Evolutionary conservation across 2,113 vertebrate species (phyloP).

Genomic region (Emydocephalus ijimae): DNA sequence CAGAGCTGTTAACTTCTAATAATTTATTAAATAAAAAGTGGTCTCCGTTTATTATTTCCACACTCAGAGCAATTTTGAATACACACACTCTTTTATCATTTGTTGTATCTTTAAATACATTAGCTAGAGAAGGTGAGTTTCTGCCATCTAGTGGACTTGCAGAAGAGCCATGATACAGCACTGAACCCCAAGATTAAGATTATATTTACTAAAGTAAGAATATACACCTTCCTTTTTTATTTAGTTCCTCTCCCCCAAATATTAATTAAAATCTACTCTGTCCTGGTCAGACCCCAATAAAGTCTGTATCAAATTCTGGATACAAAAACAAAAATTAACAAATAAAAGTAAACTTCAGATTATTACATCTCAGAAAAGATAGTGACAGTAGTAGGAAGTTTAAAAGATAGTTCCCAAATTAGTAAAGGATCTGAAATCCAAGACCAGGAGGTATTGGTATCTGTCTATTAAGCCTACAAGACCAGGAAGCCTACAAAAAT

Average conservation of each 20-base stretch:
- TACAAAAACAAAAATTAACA: neutral
- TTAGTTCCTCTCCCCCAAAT: neutral
- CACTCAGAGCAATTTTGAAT: constrained; percentile 17
- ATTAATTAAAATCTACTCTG: neutral
- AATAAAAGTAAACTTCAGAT: neutral
- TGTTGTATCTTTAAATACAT: constrained; percentile 18
- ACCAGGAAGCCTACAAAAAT: neutral
- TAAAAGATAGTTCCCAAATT: neutral
- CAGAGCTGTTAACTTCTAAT: neutral
- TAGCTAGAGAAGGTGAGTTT: constrained; percentile 63
- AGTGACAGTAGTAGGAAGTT: neutral
- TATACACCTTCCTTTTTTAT: neutral
- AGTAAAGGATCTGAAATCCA: neutral
- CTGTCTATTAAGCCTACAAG: neutral
- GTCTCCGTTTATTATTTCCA: neutral
- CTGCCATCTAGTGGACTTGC: constrained; percentile 71
- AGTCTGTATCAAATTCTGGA: neutral
- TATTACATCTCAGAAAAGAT: neutral
- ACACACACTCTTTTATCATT: constrained; percentile 27
- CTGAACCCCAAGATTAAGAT: neutral
- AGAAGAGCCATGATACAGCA: constrained; percentile 22
- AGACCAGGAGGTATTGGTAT: neutral
- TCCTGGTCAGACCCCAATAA: neutral
- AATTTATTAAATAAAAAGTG: neutral
- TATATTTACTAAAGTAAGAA: neutral